These are phyloP conservation scores for Taenaris catops DNA, from an alignment of 2,888 invertebrate species.

Conservation along the genomic window DNA sequence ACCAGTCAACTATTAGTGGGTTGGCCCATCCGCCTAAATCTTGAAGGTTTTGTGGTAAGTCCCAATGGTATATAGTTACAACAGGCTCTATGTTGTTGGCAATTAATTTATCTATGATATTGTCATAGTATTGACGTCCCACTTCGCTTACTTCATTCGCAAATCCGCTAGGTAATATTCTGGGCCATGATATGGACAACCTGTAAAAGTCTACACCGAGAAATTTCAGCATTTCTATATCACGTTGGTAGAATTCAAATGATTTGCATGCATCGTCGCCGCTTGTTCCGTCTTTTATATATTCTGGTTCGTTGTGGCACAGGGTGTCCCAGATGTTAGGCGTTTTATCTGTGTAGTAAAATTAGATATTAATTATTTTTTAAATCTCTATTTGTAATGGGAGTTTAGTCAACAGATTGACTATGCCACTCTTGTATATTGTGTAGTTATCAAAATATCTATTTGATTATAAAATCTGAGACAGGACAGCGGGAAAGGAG, in stretches of 20 bases:
- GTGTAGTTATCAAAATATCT: too few species aligned
- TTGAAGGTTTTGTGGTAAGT: slow-evolving; percentile 75
- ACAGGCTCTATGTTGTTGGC: slow-evolving; percentile 80
- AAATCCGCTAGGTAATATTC: slow-evolving; percentile 81
- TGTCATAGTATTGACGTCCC: slow-evolving; percentile 83
- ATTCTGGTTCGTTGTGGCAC: slow-evolving; percentile 58
- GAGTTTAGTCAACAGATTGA: too few species aligned
- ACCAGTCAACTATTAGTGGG: slow-evolving; percentile 61
- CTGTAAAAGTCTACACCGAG: slow-evolving; percentile 73
- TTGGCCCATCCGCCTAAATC: slow-evolving; percentile 79
- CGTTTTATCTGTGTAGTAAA: slow-evolving; percentile 68
- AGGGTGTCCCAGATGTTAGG: slow-evolving; percentile 82
- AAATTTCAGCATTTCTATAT: slow-evolving; percentile 60
- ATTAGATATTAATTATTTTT: too few species aligned
- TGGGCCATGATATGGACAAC: slow-evolving; percentile 82
- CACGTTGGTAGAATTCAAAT: slow-evolving; percentile 80
- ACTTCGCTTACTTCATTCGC: slow-evolving; percentile 71
- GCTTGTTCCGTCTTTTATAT: slow-evolving; percentile 71
- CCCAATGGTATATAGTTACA: slow-evolving; percentile 79
- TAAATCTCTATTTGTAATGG: too few species aligned
- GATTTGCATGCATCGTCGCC: slow-evolving; percentile 81
- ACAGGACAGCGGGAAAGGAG: too few species aligned
- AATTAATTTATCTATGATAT: slow-evolving; percentile 80
- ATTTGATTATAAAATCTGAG: too few species aligned
- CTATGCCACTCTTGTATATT: too few species aligned